Conservation (phyloP, 2,113 vertebrate genomes). For the Rutilus rutilus region DNA sequence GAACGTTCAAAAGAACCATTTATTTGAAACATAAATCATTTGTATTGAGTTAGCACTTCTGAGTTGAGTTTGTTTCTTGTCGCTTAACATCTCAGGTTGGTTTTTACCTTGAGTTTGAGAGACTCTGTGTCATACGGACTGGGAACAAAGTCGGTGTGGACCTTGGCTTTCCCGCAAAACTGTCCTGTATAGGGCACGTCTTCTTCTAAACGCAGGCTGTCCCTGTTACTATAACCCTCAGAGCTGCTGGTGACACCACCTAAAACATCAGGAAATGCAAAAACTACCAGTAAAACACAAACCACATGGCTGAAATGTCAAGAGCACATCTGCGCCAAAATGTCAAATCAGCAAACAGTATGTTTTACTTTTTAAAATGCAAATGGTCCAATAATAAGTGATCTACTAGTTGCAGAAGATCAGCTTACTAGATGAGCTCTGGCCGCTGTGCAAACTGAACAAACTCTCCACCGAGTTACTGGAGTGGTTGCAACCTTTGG, state of each 20-base stretch:
- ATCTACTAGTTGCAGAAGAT: background rate
- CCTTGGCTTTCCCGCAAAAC: conserved; percentile 86
- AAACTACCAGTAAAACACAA: background rate
- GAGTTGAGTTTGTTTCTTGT: background rate
- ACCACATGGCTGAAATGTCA: conserved; percentile 11
- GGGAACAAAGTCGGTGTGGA: conserved; percentile 90
- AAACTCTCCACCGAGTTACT: conserved; percentile 89
- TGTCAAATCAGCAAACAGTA: background rate
- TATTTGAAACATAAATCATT: too few relatives aligned
- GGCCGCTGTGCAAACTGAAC: conserved; percentile 84
- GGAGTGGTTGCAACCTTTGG: conserved; percentile 71
- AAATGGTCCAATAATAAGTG: background rate
- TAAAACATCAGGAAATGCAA: conserved; percentile 55
- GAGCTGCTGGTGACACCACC: conserved; percentile 92
- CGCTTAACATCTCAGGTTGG: background rate
- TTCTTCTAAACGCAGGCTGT: conserved; percentile 86
- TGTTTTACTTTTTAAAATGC: background rate
- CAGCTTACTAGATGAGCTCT: conserved; percentile 91
- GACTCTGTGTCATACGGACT: conserved; percentile 74
- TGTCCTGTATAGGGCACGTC: conserved; percentile 76
- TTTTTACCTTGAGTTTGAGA: conserved; percentile 88
- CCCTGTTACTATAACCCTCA: conserved; percentile 85
- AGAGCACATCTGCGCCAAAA: background rate
- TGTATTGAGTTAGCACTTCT: background rate
- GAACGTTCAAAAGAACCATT: too few relatives aligned